These are phyloP conservation scores for Eulemur albifrons DNA, from an alignment of 2,797 vertebrate genomes.

Conservation along the genomic window DNA sequence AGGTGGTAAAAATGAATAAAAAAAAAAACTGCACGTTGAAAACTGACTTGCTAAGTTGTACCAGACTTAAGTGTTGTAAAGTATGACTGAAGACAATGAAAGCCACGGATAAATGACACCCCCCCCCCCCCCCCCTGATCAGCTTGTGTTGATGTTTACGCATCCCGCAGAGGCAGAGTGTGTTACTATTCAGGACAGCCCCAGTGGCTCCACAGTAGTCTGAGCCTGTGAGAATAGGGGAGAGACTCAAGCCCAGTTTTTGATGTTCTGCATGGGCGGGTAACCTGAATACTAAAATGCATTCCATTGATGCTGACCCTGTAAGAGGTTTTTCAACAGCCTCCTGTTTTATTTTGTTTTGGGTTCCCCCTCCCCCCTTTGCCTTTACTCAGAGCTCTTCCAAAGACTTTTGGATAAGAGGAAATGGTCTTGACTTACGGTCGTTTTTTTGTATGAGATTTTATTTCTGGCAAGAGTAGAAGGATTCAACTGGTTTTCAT, in stretches of 20 bases:
- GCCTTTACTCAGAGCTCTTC: slow-evolving; percentile 69
- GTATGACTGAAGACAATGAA: slow-evolving; percentile 11
- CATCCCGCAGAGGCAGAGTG: slow-evolving; percentile 71
- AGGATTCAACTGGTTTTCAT: slow-evolving; percentile 60
- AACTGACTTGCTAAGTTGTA: neutral
- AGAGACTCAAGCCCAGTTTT: slow-evolving; percentile 84
- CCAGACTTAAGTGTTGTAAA: slow-evolving; percentile 4
- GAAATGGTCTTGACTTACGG: slow-evolving; percentile 41
- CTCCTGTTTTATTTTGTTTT: slow-evolving; percentile 62
- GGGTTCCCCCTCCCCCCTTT: neutral
- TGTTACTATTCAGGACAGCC: slow-evolving; percentile 67
- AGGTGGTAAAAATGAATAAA: slow-evolving; percentile 31
- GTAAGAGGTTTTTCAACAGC: slow-evolving; percentile 82
- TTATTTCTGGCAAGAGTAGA: slow-evolving; percentile 57
- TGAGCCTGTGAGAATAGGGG: slow-evolving; percentile 78
- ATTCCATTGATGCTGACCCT: slow-evolving; percentile 86
- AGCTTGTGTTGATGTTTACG: slow-evolving; percentile 59
- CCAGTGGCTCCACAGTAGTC: slow-evolving; percentile 65
- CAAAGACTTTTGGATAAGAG: slow-evolving; percentile 58
- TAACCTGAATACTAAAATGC: slow-evolving; percentile 86
- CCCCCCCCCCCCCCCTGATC: neutral
- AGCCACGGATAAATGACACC: neutral
- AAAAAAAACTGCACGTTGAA: neutral
- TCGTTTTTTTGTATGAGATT: slow-evolving; percentile 68
- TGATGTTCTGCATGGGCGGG: slow-evolving; percentile 87